Base-by-base conservation (phyloP, 2,888 invertebrate species). In the Drosophila suboccidentalis region DNA sequence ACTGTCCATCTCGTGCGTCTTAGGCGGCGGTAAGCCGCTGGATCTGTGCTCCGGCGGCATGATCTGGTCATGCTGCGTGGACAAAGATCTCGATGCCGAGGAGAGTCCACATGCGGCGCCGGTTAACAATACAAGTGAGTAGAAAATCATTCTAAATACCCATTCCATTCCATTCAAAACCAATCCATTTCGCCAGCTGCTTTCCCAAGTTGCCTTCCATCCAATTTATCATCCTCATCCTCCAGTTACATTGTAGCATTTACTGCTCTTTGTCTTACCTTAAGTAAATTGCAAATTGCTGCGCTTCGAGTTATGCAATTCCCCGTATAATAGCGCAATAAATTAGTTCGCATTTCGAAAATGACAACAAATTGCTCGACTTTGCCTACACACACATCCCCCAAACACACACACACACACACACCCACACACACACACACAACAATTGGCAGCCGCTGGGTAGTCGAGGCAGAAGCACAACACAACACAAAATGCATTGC, bases 21-120 rank as follows among this genome's bases (percentile, higher is more conserved):
- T 98, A 63, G 96, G 96, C 5, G 98, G 98, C 1, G 97, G 97
- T 4, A 95, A 96, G 78, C 97, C 98, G 1, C 92, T 98, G 90
- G 98, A 98, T 93, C 94, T 98, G 0, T 98, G 98, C 92, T 97
- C 97, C 11, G 98, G 98, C 22, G 98, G 98, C 58, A 96, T 98
- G 95, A 97, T 98, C 82, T 98, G 98, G 98, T 96, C 97, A 5
- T 98, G 98, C 92, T 98, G 98, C 90, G 96, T 98, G 10, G 97
- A 97, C 91, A 94, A 95, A 75, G 96, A 96, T 91, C 93, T 91
- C 93, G 95, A 78, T 91, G 93, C 94, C 44, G 95, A 93, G 72
- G 92, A 92, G 70, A 91, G 92, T 67, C 73, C 87, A 3, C 94
- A 95, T 83, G 93, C 94, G 15, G 95, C 95, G 22, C 94, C 96